Evolutionary conservation across 2,797 vertebrate genomes (phyloP), one percentile per base, ranked within the genome.

Genomic region (Rhynchotus rufescens): DNA sequence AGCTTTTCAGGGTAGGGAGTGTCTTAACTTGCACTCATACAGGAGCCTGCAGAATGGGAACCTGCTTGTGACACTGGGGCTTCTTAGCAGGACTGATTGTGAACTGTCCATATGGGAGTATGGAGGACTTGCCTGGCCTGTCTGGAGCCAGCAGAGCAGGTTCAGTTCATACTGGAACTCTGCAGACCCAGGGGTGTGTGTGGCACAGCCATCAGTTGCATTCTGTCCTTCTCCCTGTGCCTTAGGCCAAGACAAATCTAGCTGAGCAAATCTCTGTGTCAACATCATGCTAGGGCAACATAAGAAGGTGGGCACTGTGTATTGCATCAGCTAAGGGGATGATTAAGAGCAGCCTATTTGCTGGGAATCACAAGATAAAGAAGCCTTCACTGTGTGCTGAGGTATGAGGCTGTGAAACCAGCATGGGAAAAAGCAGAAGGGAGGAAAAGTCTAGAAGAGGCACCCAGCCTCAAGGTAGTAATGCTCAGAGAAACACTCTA

Each of bases 121-220:
- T 64, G 60, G 16, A 25, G 17, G 9, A 44, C 64, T 76, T 1
- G 2, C 52, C 6, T 0, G 0, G 15, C 0, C 3, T 69, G 45
- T 69, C 52, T 80, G 69, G 47, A 84, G 61, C 61, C 49, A 1
- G 5, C 26, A 74, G 68, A 68, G 57, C 52, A 25, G 15, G 68
- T 84, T 91, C 57, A 51, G 52, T 56, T 86, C 32, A 28, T 32
- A 22, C 0, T 0, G 17, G 32, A 84, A 15, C 34, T 77, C 68
- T 0, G 0, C n/a, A 49, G 7, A 47, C 9, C 1, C 1, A 66
- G 2, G 1, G 8, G 6, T 7, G 40, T n/a, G 54, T n/a, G 38
- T 3, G 10, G n/a, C 26, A 36, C 14, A 26, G 13, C 44, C 74
- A 19, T 10, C 8, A 36, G 4, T 28, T 54, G 4, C 44, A 47